Base-by-base conservation (phyloP, 1,140 invertebrate species). In the Sesamia nonagrioides region DNA sequence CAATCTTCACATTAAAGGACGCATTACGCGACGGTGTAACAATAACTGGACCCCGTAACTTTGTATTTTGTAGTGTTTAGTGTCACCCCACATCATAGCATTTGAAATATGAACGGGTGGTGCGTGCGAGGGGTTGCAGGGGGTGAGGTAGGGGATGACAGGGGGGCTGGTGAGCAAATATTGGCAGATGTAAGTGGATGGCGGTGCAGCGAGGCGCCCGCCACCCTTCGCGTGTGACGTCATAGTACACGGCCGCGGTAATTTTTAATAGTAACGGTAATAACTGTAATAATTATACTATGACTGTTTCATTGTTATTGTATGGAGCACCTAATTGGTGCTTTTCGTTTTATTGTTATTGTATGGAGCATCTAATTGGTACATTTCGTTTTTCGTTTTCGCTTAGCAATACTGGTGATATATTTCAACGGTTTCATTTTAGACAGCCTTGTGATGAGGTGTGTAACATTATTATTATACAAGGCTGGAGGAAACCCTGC, bases 151-250 rank as follows among this genome's bases (percentile, higher is more conserved):
- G 83, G 88, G 81, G 71, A 80, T 78, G 79, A 85, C 66, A 84
- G 86, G 71, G 75, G 61, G 63, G 17, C 18, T 79, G 85, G 83
- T 89, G 81, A 79, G 91, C 86, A 91, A 94, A 94, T 94, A 94
- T 94, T 94, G 91, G 92, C 92, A 94, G 92, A 94, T 94, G 92
- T 91, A 90, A 94, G 92, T 94, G 92, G 92, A 92, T 92, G 90
- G 89, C 79, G 82, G 84, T 86, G 87, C 88, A 85, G 83, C 60
- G 86, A 68, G 63, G 63, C 63, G 63, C 63, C 63, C 42, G 89
- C 88, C 91, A 90, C 92, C 89, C 89, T 86, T 61, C 40, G 37
- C 2, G 72, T 2, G 84, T 89, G 87, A 91, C 90, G 89, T 91
- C 90, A 91, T 85, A 75, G 61, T 35, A 37, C 77, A 21, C 21